A percentile compares a stretch with the other conserved stretches of the same genome.
Conservation (phyloP, 1,140 invertebrate species). For the Procambarus virginalis region DNA sequence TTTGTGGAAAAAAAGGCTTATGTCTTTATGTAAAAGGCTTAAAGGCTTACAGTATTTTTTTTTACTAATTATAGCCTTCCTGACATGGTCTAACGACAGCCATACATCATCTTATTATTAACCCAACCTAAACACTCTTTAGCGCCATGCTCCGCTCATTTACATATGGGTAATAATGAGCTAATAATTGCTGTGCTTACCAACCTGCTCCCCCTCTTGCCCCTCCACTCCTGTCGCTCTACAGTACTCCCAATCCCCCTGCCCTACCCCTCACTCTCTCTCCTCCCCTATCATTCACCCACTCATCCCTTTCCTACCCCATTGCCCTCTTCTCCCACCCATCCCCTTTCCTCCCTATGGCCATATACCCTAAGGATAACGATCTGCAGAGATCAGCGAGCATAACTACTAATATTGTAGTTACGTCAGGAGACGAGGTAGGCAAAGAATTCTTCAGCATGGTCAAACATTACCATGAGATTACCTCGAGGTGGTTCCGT, state of each 20-base stretch:
- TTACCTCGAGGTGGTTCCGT: too few relatives aligned
- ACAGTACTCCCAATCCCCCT: not conserved
- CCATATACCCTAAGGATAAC: too few relatives aligned
- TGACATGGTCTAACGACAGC: constrained; percentile 23
- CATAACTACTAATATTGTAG: too few relatives aligned
- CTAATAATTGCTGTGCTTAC: constrained; percentile 34
- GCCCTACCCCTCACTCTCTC: too few relatives aligned
- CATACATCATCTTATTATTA: constrained; percentile 55
- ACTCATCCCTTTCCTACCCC: too few relatives aligned
- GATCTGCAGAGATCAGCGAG: too few relatives aligned
- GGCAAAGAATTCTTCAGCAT: too few relatives aligned
- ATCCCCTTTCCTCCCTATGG: too few relatives aligned
- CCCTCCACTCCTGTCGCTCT: not conserved
- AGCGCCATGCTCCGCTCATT: constrained; percentile 37
- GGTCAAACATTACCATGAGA: too few relatives aligned
- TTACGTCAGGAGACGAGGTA: too few relatives aligned
- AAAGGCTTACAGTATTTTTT: not conserved
- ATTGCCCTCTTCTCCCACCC: too few relatives aligned
- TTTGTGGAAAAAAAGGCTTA: not conserved
- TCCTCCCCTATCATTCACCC: too few relatives aligned
- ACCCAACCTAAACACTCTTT: constrained; percentile 3
- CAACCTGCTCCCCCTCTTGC: not conserved
- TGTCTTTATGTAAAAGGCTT: not conserved
- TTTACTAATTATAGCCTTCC: constrained; percentile 35
- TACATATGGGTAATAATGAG: constrained; percentile 51